Conservation (phyloP, 2,888 invertebrate species). For the Drosophila kambysellisi region DNA sequence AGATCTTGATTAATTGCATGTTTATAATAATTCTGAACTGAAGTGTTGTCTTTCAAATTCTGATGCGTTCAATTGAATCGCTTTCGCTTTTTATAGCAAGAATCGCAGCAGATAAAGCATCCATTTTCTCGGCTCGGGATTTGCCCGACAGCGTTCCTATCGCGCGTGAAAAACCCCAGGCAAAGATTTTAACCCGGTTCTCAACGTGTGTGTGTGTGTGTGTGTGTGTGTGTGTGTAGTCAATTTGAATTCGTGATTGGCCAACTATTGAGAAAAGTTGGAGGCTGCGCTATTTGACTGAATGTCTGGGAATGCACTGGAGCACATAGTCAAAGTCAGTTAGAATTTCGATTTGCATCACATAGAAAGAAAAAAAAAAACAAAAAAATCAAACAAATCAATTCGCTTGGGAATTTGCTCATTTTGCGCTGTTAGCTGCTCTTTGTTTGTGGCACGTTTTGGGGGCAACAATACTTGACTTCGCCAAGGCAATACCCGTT, state of each 20-base stretch:
- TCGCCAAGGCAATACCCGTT: constrained; percentile 4
- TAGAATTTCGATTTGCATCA: constrained; percentile 30
- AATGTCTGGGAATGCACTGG: constrained; percentile 51
- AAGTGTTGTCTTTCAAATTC: constrained; percentile 4
- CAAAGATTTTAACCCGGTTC: constrained; percentile 8
- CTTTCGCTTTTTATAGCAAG: constrained; percentile 45
- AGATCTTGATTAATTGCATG: constrained; percentile 54
- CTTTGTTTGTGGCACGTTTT: constrained; percentile 19
- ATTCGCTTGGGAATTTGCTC: constrained; percentile 22
- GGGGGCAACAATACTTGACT: constrained; percentile 21
- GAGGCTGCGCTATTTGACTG: constrained; percentile 18
- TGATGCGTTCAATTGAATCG: neutral
- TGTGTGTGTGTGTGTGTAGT: constrained; percentile 11
- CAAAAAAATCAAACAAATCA: neutral
- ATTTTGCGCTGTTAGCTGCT: constrained; percentile 17
- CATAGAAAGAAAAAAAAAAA: neutral
- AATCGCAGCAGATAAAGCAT: neutral
- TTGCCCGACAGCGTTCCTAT: constrained; percentile 26
- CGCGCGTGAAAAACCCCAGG: constrained; percentile 31
- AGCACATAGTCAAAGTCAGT: constrained; percentile 53
- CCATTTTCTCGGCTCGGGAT: constrained; percentile 12
- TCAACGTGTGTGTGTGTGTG: neutral
- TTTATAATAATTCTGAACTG: constrained; percentile 18
- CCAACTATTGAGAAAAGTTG: constrained; percentile 1
- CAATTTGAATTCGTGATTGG: constrained; percentile 23